Conservation (phyloP, 2,888 invertebrate genomes). For the Miltochrista miniata region DNA sequence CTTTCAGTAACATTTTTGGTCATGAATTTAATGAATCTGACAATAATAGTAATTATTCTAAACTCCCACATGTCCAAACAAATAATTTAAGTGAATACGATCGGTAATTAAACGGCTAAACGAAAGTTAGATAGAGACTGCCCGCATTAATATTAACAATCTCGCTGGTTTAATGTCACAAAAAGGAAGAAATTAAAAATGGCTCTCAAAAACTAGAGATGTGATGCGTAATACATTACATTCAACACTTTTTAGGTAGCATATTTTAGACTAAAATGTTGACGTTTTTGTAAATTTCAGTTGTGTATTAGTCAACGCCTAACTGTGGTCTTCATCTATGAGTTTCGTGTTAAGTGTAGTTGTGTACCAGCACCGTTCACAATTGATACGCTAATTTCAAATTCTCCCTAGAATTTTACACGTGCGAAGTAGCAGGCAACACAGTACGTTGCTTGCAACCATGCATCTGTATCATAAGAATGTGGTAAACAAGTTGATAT, state of each 20-base stretch:
- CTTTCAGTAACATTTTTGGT: slow-evolving; percentile 58
- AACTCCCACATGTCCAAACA: slow-evolving; percentile 49
- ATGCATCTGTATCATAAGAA: slow-evolving; percentile 36
- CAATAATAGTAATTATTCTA: slow-evolving; percentile 69
- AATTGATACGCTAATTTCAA: slow-evolving; percentile 27
- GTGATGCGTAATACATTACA: too few relatives aligned
- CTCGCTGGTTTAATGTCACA: neutral
- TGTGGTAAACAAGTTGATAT: slow-evolving; percentile 64
- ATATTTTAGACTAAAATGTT: neutral
- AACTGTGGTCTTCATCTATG: slow-evolving; percentile 13
- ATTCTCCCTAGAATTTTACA: slow-evolving; percentile 21
- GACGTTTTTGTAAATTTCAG: neutral
- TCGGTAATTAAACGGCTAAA: slow-evolving; percentile 15
- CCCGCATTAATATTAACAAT: neutral
- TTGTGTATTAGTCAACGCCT: neutral
- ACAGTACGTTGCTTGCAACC: slow-evolving; percentile 21
- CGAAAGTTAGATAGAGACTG: neutral
- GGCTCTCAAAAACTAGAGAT: neutral
- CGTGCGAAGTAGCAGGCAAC: slow-evolving; percentile 13
- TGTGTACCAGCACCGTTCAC: slow-evolving; percentile 26
- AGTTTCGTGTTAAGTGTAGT: slow-evolving; percentile 6
- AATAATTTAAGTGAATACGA: slow-evolving; percentile 34
- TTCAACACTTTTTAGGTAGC: too few relatives aligned
- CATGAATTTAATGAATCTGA: slow-evolving; percentile 77
- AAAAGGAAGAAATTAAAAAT: neutral